A percentile compares a stretch with the other conserved stretches of the same genome.
phyloP scores from a whole-genome alignment of 2,113 vertebrate species.

The Romanogobio albipinnatus region DNA sequence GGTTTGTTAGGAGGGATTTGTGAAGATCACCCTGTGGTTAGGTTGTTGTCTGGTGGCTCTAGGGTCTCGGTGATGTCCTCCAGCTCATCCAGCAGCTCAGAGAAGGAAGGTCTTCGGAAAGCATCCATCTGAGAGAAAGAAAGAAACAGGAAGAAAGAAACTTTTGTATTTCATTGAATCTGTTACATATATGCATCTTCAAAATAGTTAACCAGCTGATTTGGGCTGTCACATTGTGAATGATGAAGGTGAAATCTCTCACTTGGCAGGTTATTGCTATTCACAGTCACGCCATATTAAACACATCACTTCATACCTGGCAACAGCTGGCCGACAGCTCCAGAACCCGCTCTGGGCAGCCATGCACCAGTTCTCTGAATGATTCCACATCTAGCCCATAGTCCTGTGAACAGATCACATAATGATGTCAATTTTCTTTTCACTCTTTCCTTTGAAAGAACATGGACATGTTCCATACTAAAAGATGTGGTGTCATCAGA shows the following conservation, averaged over 20 bases:
- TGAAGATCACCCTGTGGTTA: conserved; percentile 53
- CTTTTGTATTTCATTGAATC: background rate
- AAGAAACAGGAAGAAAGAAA: background rate
- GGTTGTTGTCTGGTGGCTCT: conserved; percentile 57
- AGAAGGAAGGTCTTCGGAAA: conserved; percentile 74
- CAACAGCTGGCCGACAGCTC: conserved; percentile 75
- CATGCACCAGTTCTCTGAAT: conserved; percentile 73
- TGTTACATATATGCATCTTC: background rate
- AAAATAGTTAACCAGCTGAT: background rate
- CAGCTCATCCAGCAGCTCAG: conserved; percentile 72
- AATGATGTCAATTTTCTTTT: background rate
- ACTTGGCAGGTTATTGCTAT: background rate
- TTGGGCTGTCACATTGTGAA: background rate
- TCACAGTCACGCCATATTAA: background rate
- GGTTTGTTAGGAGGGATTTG: background rate
- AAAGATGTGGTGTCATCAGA: background rate
- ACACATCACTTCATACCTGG: conserved; percentile 25
- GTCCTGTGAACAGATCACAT: conserved; percentile 65
- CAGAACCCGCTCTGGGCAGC: conserved; percentile 70
- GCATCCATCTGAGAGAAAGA: conserved; percentile 71
- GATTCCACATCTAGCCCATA: conserved; percentile 76
- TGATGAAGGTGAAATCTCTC: background rate
- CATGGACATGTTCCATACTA: background rate
- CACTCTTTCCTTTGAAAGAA: background rate
- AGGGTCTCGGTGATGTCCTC: conserved; percentile 71